phyloP scores from a whole-genome alignment of 1,140 invertebrate genomes.

The Drosophila punjabiensis region DNA sequence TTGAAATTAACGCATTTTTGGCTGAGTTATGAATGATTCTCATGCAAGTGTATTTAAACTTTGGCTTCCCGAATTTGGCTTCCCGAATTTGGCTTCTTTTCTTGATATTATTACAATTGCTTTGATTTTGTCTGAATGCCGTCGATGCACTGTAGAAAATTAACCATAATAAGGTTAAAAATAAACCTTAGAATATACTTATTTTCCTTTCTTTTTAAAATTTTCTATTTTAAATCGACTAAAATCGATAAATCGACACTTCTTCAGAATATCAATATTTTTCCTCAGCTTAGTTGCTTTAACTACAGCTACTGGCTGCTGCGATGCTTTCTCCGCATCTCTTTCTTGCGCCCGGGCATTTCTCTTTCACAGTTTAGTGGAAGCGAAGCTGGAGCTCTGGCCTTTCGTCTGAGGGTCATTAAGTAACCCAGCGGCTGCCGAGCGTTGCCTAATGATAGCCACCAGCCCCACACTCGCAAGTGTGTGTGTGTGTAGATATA shows the following conservation, averaged over 20 bases:
- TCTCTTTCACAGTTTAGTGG: constrained; percentile 78
- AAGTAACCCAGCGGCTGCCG: constrained; percentile 58
- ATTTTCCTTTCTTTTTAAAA: no score
- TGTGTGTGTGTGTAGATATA: constrained; percentile 34
- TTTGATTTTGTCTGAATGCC: constrained; percentile 49
- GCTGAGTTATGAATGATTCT: no score
- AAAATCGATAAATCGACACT: no score
- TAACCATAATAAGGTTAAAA: not conserved
- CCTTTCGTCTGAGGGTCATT: constrained; percentile 70
- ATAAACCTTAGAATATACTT: not conserved
- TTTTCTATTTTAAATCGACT: no score
- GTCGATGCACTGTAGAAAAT: not conserved
- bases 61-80: no score
- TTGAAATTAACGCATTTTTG: no score
- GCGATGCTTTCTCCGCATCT: constrained; percentile 77
- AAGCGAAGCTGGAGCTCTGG: constrained; percentile 34
- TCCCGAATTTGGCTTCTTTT: no score
- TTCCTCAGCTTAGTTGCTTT: not conserved
- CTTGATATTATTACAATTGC: constrained; percentile 63
- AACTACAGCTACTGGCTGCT: constrained; percentile 2
- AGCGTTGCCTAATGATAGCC: constrained; percentile 55
- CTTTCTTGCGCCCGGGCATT: constrained; percentile 55
- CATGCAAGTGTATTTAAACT: no score
- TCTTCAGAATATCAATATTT: not conserved
- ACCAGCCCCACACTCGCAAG: constrained; percentile 6